A percentile compares a stretch with the other conserved stretches of the same genome.
Conservation (phyloP, 2,888 invertebrate genomes). For the Pseudococcus jackbeardsleyi region DNA sequence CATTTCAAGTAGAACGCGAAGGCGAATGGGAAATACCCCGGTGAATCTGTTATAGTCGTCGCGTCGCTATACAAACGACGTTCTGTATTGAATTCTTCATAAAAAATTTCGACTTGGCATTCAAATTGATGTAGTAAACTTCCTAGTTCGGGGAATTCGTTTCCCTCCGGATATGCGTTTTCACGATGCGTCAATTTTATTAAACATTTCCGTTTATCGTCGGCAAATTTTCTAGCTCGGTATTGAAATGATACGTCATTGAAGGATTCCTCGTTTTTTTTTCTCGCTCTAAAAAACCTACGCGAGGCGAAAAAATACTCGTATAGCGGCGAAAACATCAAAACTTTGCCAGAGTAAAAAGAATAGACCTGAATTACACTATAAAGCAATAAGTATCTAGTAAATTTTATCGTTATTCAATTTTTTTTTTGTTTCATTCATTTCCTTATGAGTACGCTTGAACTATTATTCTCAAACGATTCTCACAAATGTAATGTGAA, state of each 20-base stretch:
- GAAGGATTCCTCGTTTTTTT: background rate
- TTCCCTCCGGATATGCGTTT: slow-evolving; percentile 23
- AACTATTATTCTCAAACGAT: slow-evolving; percentile 3
- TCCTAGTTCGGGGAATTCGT: slow-evolving; percentile 7
- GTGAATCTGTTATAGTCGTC: background rate
- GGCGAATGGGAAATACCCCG: background rate
- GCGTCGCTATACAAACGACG: background rate
- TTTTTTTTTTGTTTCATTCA: slow-evolving; percentile 8
- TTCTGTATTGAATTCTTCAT: background rate
- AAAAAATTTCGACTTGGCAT: background rate
- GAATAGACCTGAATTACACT: slow-evolving; percentile 17
- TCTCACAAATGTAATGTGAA: slow-evolving; percentile 31
- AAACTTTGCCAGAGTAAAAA: background rate
- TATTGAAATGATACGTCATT: background rate
- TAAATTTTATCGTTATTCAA: slow-evolving; percentile 17
- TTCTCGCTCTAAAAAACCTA: background rate
- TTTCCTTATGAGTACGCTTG: slow-evolving; percentile 4
- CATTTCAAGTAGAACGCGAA: background rate
- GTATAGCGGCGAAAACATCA: background rate
- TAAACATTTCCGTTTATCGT: slow-evolving; percentile 20
- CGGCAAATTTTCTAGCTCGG: background rate
- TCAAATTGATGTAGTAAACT: background rate
- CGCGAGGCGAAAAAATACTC: background rate
- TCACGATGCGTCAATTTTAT: slow-evolving; percentile 30
- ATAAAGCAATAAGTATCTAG: slow-evolving; percentile 15